Evolutionary conservation across 92 coral and sea anemone genomes (phyloP).

Genomic region (Meandrina meandrites): DNA sequence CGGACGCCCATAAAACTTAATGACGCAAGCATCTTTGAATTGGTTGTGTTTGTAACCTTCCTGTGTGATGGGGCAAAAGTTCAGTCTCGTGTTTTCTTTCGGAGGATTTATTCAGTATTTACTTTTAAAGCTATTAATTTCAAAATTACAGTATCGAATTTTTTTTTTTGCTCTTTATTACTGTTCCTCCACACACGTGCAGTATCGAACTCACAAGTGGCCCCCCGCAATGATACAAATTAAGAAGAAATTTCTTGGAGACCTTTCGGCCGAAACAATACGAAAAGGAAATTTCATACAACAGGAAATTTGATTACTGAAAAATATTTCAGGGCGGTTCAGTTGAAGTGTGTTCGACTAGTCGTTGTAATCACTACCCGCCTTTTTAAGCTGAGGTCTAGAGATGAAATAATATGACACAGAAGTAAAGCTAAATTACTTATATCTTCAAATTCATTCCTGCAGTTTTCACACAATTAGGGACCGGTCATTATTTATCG

Average conservation of each 20-base stretch:
- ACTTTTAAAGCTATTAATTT: too few relatives aligned
- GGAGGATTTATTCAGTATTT: background rate
- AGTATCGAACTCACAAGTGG: too few relatives aligned
- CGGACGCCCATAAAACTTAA: background rate
- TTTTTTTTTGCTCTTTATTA: too few relatives aligned
- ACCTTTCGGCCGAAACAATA: too few relatives aligned
- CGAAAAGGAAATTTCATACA: background rate
- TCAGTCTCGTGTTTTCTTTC: too few relatives aligned
- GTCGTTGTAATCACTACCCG: background rate
- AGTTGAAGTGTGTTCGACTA: background rate
- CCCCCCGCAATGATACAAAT: background rate
- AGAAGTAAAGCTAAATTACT: too few relatives aligned
- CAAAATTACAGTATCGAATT: too few relatives aligned
- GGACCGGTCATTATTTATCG: too few relatives aligned
- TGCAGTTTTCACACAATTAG: too few relatives aligned
- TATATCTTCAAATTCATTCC: too few relatives aligned
- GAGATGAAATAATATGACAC: background rate
- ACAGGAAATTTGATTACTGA: background rate
- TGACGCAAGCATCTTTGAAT: background rate
- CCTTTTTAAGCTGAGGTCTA: background rate
- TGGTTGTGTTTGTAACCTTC: background rate
- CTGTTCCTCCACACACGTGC: too few relatives aligned
- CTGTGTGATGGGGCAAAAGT: too few relatives aligned
- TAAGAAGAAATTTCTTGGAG: background rate
- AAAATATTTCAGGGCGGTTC: background rate